Percentiles rank a stretch among this genome's conserved stretches.
Evolutionary conservation across 2,797 vertebrate genomes (phyloP).

Genomic region (Thaleichthys pacificus): DNA sequence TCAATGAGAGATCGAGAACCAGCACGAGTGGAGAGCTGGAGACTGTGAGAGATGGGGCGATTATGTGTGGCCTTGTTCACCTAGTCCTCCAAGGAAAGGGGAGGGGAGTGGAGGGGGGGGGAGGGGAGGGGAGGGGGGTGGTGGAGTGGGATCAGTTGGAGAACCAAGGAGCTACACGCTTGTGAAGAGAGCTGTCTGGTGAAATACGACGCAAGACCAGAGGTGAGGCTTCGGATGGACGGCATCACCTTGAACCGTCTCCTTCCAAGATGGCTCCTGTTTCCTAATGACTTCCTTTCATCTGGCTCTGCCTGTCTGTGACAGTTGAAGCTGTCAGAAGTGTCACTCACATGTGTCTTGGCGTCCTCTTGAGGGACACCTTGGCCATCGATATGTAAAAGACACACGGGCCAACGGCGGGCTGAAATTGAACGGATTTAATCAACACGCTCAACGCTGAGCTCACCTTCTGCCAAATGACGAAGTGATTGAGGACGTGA

Average conservation of each 20-base stretch:
- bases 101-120: constrained; percentile 17
- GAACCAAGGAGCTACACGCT: constrained; percentile 31
- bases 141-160: not conserved
- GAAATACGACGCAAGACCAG: not conserved
- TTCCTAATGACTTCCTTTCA: constrained; percentile 54
- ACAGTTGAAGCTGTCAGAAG: constrained; percentile 41
- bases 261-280: constrained; percentile 50
- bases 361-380: constrained; percentile 47
- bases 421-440: constrained; percentile 56
- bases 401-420: constrained; percentile 50
- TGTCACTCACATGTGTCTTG: constrained; percentile 57
- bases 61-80: not conserved
- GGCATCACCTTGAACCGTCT: constrained; percentile 24
- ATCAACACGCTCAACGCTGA: constrained; percentile 55
- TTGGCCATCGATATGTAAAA: constrained; percentile 57
- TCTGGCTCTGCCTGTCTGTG: constrained; percentile 49
- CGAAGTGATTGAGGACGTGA: constrained; percentile 65
- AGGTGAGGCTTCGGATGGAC: not conserved
- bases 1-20: not conserved
- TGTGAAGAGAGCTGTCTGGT: not conserved
- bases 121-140: constrained; percentile 1
- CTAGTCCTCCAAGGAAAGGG: constrained; percentile 32
- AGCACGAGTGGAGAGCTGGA: not conserved
- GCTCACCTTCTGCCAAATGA: constrained; percentile 64
- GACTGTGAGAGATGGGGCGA: not conserved